Base-by-base conservation (phyloP, 2,113 vertebrate species). In the Capreolus pygargus region DNA sequence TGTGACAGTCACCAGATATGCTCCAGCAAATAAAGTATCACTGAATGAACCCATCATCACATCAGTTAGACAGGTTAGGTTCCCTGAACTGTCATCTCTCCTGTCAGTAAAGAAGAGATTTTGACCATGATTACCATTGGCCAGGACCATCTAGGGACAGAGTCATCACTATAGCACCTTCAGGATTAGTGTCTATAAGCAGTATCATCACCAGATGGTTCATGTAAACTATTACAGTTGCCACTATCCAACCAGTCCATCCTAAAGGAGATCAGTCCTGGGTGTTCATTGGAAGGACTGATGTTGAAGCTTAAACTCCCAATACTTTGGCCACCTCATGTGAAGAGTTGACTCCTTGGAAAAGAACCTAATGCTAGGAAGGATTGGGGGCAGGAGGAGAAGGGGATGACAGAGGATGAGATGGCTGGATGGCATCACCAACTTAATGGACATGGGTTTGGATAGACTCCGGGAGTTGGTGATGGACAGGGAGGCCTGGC, bases 91-190 rank as follows among this genome's bases (percentile, higher is more conserved):
- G 74, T 36, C 54, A 84, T 11, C 11, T 2, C 16, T 39, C 3
- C 17, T 70, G 55, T 82, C 45, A 33, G 27, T 7, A 27, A 89
- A 52, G n/a, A 87, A 67, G 3, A 33, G 9, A 1, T 64, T 52
- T 74, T 30, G 7, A 3, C 13, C 2, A 6, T 5, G 36, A 70
- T 74, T 2, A 3, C 1, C 5, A 36, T 0, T 92, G 10, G 2
- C 7, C 2, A 2, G 55, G 27, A 82, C 6, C 2, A 58, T 13
- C 9, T 25, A 45, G 16, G n/a, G 17, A 82, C 16, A 55, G 19
- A 91, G 12, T 14, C 57, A 64, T 21, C 17, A 30, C n/a, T 19
- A 27, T 3, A 82, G 7, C 10, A 61, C 45, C 10, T 83, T 52
- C 15, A 85, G 2, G 2, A 27, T 54, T 87, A 4, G 30, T 43